These are phyloP conservation scores for Sebastes glaucus DNA, from an alignment of 2,797 vertebrate species.

Conservation along the genomic window DNA sequence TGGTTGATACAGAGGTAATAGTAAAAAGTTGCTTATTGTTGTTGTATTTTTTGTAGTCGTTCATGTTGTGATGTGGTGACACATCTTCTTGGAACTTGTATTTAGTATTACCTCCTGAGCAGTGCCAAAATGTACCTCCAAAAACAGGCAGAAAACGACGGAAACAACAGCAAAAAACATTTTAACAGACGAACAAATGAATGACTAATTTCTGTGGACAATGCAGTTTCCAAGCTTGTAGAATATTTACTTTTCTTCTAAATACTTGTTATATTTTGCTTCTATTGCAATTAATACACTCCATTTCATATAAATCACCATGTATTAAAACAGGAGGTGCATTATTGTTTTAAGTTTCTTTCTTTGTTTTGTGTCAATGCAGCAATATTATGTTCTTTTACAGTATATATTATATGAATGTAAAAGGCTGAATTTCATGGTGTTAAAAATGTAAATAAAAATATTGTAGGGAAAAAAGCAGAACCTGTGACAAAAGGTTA, in stretches of 20 bases:
- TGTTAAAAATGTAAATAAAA: neutral
- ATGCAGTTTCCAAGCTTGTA: neutral
- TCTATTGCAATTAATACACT: neutral
- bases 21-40: neutral
- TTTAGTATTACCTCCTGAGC: neutral
- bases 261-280: neutral
- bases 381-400: neutral
- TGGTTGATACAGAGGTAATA: neutral
- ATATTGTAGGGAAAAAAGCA: neutral
- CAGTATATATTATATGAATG: too few species aligned
- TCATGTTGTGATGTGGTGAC: neutral
- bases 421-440: neutral
- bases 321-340: neutral
- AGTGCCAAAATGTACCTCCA: neutral
- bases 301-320: neutral
- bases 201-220: neutral
- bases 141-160: neutral
- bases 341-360: neutral
- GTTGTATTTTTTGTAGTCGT: neutral
- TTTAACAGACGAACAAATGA: neutral
- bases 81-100: neutral
- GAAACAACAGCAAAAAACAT: neutral
- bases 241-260: neutral
- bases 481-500: neutral
- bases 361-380: neutral